phyloP scores from a whole-genome alignment of 2,113 vertebrate species.

The Buteo buteo region DNA sequence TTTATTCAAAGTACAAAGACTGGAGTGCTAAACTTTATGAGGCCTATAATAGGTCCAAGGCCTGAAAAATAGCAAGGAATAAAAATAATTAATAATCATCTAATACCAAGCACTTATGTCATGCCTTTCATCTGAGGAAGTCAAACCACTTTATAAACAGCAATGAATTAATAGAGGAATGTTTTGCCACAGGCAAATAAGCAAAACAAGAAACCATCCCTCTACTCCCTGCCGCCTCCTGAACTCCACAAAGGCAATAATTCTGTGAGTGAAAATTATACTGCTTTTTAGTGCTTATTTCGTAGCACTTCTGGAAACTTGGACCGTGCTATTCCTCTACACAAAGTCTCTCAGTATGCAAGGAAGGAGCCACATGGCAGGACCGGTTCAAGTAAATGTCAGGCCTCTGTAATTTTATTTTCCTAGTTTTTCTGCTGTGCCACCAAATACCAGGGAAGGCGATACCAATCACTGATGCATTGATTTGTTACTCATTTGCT shows the following conservation, averaged over 20 bases:
- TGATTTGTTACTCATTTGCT: not conserved
- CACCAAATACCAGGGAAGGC: rapidly evolving
- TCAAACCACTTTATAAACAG: constrained; percentile 38
- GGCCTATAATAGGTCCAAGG: not conserved
- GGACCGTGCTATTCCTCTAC: not conserved
- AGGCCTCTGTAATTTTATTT: not conserved
- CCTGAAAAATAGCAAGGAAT: constrained; percentile 9
- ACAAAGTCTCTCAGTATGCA: not conserved
- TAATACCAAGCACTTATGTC: constrained; percentile 33
- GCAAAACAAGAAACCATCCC: not conserved
- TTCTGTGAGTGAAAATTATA: not conserved
- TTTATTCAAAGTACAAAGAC: not conserved
- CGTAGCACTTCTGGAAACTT: constrained; percentile 23
- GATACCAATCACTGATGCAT: not conserved
- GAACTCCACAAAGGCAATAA: not conserved
- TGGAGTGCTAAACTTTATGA: constrained; percentile 25
- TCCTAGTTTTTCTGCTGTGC: not conserved
- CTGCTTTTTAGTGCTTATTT: not conserved
- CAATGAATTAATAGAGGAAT: constrained; percentile 36
- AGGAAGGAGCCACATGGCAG: not conserved
- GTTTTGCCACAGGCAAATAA: constrained; percentile 42
- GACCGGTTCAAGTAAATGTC: not conserved
- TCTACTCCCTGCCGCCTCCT: not conserved
- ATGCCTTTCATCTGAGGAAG: constrained; percentile 52
- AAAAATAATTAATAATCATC: constrained; percentile 43